These are phyloP conservation scores for Heliconius hermathena DNA, from an alignment of 1,140 invertebrate species.

Conservation along the genomic window DNA sequence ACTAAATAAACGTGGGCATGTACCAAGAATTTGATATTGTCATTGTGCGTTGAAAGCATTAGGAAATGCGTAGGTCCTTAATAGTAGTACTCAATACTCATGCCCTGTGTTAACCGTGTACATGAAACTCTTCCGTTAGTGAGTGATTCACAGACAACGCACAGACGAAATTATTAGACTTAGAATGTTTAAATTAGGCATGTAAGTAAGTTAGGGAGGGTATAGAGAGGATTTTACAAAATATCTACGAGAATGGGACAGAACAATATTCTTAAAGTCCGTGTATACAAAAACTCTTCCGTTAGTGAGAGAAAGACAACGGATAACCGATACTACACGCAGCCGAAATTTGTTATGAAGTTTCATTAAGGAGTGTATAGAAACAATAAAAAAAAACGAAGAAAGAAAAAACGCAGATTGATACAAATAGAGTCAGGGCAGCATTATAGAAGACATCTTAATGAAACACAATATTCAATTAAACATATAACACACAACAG, in stretches of 20 bases:
- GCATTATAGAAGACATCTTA: background rate
- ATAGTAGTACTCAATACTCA: constrained; percentile 9
- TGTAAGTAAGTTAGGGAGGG: background rate
- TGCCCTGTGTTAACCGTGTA: background rate
- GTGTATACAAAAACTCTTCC: no score
- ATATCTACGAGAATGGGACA: no score
- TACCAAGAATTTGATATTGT: constrained; percentile 28
- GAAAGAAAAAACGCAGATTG: no score
- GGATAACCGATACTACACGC: no score
- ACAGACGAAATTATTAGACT: no score
- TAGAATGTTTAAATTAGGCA: background rate
- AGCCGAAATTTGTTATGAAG: no score
- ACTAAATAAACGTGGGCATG: constrained; percentile 19
- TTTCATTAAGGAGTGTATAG: no score
- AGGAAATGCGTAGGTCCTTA: constrained; percentile 15
- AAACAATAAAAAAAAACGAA: no score
- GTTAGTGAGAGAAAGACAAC: no score
- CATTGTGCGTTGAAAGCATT: constrained; percentile 20
- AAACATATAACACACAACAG: background rate
- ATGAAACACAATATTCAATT: background rate
- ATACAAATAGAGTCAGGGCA: background rate
- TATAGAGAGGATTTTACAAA: no score
- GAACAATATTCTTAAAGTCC: no score
- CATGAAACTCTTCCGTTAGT: background rate
- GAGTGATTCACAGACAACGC: background rate